A percentile compares a stretch with the other conserved stretches of the same genome.
phyloP scores from a whole-genome alignment of 2,888 invertebrate genomes.

The Nipponacmea schrenckii region DNA sequence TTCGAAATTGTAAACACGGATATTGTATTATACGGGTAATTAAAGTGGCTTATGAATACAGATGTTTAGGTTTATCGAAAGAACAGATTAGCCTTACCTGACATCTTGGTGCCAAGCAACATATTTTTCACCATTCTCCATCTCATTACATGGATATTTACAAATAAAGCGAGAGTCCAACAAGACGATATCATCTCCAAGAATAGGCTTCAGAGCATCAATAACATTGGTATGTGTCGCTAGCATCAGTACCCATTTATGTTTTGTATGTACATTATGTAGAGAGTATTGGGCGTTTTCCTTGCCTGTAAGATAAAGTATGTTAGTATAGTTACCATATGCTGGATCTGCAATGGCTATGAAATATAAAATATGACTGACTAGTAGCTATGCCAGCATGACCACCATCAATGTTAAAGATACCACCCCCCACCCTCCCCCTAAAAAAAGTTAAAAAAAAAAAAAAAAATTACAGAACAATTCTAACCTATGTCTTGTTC shows the following conservation, averaged over 20 bases:
- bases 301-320: conserved; percentile 33
- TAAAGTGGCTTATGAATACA: too few relatives aligned
- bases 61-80: too few relatives aligned
- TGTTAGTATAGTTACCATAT: neutral
- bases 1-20: too few relatives aligned
- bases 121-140: conserved; percentile 34
- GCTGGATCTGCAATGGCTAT: too few relatives aligned
- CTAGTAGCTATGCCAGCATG: too few relatives aligned
- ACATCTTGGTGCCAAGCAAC: conserved; percentile 54
- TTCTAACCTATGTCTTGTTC: conserved; percentile 26
- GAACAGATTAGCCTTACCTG: conserved; percentile 28
- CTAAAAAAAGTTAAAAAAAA: too few relatives aligned
- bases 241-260: conserved; percentile 42
- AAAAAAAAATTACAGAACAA: too few relatives aligned
- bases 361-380: too few relatives aligned
- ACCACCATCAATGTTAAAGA: too few relatives aligned
- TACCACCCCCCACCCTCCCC: too few relatives aligned
- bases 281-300: conserved; percentile 43
- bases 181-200: conserved; percentile 43
- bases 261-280: conserved; percentile 43
- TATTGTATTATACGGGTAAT: too few relatives aligned
- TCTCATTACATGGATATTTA: conserved; percentile 38
- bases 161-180: conserved; percentile 51
- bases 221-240: conserved; percentile 40
- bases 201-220: conserved; percentile 36